Conservation (phyloP, 2,113 vertebrate species). For the Mohoua ochrocephala region DNA sequence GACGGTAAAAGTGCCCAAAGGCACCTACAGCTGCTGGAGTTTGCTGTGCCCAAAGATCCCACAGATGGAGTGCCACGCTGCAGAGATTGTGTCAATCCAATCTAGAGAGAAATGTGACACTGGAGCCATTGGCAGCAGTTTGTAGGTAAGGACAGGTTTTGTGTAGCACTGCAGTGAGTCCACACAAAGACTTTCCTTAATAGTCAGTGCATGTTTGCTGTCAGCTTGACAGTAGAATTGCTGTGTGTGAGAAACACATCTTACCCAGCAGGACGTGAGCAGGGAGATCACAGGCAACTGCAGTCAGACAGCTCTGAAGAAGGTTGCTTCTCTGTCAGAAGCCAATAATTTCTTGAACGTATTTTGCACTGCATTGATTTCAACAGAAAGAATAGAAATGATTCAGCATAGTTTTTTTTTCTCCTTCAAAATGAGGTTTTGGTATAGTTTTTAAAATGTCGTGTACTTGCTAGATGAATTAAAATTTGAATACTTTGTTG, state of each 20-base stretch:
- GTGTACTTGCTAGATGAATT: neutral
- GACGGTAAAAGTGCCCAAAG: neutral
- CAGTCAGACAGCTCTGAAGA: neutral
- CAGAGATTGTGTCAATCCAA: neutral
- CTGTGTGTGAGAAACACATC: neutral
- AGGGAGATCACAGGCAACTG: neutral
- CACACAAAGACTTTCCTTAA: neutral
- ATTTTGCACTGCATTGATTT: neutral
- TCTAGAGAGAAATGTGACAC: neutral
- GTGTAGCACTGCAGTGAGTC: neutral
- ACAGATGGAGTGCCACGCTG: neutral
- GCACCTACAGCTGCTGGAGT: neutral
- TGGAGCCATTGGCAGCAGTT: neutral
- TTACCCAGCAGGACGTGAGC: neutral
- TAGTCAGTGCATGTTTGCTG: neutral
- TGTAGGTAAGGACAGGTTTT: neutral
- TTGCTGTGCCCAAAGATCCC: neutral
- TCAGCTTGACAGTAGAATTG: neutral
- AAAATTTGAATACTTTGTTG: neutral
- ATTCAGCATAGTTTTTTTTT: neutral
- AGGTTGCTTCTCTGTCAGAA: neutral
- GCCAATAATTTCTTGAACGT: neutral
- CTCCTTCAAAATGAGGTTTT: neutral
- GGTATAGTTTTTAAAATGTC: neutral
- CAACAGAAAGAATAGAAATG: neutral